Base-by-base conservation (phyloP, 2,797 vertebrate species). In the Percopsis omiscomaycus region DNA sequence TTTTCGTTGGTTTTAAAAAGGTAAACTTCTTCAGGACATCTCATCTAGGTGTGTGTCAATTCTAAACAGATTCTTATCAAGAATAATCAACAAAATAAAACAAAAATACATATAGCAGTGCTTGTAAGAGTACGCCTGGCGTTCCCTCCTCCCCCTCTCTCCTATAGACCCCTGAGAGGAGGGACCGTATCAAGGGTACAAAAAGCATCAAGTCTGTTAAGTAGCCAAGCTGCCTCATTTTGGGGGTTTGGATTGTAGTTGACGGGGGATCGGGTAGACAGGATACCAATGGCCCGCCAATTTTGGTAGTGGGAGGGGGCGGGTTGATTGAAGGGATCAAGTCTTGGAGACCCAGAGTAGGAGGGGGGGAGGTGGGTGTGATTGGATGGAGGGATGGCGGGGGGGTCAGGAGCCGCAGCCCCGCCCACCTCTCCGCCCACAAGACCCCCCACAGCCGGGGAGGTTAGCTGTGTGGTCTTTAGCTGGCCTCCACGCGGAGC, bases 401-500 rank as follows among this genome's bases (percentile, higher is more conserved):
- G 46, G 27, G 51, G 68, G 13, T 53, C 37, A 55, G 67, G 16
- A 64, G 64, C 83, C 77, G 68, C 69, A 71, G 84, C 75, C 78
- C 83, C 79, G 78, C 64, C 53, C 76, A 68, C 78, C 22, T 22
- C 22, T 22, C 22, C 22, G 22, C 22, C 22, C 22, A 22, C 22
- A 22, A 65, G 68, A 14, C 9, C 58, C 9, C 32, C 15, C 5
- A 3, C n/a, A 14, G 10, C 29, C 4, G 48, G n/a, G 22, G 50
- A 11, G 8, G 0, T 42, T 42, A 9, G 48, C 50, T 22, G 58
- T 51, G 28, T 72, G n/a, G 15, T 59, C 37, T 91, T 83, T 96
- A 98, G 89, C 93, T 98, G 89, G 95, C 92, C 89, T 98, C 96
- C 91, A 94, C 91, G 4, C 95, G 95, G 80, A 96, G 91, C 86